phyloP scores from a whole-genome alignment of 2,888 invertebrate genomes.

The Acanthosepion lycidas region DNA sequence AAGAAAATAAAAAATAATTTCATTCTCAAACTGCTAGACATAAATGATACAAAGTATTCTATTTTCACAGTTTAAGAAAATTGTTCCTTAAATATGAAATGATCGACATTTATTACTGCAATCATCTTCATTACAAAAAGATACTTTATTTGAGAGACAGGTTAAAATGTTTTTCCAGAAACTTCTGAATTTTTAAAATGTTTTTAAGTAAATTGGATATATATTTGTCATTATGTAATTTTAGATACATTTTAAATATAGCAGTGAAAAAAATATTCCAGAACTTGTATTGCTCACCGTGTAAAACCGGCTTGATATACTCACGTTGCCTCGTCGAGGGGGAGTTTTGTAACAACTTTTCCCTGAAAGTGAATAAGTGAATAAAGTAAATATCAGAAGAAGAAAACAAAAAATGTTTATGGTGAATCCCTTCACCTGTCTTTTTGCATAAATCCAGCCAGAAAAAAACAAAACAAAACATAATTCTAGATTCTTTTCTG shows the following conservation, averaged over 20 bases:
- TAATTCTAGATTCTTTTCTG: no score
- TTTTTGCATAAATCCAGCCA: neutral
- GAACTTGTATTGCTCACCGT: neutral
- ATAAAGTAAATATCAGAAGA: constrained; percentile 51
- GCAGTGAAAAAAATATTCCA: neutral
- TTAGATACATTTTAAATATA: neutral
- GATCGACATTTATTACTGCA: no score
- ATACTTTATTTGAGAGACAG: no score
- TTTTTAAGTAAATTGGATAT: neutral
- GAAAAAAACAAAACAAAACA: no score
- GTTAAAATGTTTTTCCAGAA: neutral
- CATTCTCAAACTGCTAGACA: neutral
- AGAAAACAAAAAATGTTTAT: neutral
- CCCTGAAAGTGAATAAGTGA: constrained; percentile 45
- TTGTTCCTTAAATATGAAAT: no score
- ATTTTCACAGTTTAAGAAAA: no score
- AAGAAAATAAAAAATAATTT: neutral
- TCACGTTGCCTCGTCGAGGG: constrained; percentile 57
- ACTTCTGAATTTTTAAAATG: neutral
- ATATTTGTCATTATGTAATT: neutral
- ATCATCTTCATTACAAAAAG: no score
- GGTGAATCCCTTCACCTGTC: neutral
- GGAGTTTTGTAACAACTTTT: constrained; percentile 53
- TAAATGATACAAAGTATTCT: neutral
- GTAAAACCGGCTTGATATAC: constrained; percentile 41